These are phyloP conservation scores for Ernsta delagoae DNA, from an alignment of 2,888 invertebrate species.

Conservation along the genomic window DNA sequence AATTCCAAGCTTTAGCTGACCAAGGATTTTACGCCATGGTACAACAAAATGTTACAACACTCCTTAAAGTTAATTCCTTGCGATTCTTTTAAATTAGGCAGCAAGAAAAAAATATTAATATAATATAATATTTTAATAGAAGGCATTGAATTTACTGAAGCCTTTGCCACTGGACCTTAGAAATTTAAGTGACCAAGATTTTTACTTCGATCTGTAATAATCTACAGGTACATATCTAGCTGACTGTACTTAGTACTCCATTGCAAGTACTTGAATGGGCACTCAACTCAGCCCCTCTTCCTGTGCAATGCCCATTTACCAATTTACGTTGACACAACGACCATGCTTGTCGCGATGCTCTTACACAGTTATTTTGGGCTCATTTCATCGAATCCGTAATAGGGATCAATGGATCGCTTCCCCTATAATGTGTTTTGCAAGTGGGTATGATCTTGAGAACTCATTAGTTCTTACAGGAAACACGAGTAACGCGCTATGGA, in stretches of 20 bases:
- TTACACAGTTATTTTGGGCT: slow-evolving; percentile 48
- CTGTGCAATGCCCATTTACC: slow-evolving; percentile 67
- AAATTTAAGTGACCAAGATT: no score
- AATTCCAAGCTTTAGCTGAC: no score
- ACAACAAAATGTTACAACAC: no score
- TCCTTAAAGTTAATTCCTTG: no score
- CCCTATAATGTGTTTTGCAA: neutral
- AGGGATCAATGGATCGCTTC: slow-evolving; percentile 13
- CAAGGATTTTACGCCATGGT: no score
- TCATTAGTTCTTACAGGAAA: neutral
- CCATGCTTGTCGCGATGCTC: slow-evolving; percentile 48
- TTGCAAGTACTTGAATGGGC: slow-evolving; percentile 41
- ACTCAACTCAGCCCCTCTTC: slow-evolving; percentile 64
- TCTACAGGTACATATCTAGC: neutral
- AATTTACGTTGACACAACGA: slow-evolving; percentile 66
- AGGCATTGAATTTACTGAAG: no score
- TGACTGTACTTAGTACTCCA: neutral
- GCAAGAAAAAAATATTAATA: no score
- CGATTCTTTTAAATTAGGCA: no score
- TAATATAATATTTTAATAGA: no score
- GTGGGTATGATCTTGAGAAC: neutral
- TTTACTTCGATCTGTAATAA: no score
- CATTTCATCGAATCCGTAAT: slow-evolving; percentile 40
- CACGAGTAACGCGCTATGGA: no score
- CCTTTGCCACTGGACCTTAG: no score